These are phyloP conservation scores for Spisula subtruncata DNA, from an alignment of 2,888 invertebrate genomes.

Conservation along the genomic window DNA sequence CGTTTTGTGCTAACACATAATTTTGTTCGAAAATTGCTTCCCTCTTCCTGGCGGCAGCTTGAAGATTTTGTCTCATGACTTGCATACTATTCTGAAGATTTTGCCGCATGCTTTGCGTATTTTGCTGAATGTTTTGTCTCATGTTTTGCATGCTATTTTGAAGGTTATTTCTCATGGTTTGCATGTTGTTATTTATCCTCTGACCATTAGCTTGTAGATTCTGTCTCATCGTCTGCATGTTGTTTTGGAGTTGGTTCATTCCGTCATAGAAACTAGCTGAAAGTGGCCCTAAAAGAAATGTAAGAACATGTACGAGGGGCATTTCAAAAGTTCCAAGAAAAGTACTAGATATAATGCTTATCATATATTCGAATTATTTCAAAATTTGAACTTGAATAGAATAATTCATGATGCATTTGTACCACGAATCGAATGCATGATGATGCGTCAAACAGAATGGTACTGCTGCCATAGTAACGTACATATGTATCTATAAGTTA, in stretches of 20 bases:
- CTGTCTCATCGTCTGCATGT: neutral
- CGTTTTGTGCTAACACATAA: neutral
- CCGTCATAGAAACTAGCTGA: neutral
- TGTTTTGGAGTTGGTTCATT: neutral
- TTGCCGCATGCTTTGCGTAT: neutral
- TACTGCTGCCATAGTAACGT: too few relatives aligned
- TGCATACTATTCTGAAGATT: neutral
- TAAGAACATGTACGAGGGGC: neutral
- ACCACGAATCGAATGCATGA: too few relatives aligned
- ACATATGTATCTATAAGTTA: too few relatives aligned
- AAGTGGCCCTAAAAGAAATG: conserved; percentile 28
- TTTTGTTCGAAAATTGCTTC: neutral
- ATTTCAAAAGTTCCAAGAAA: too few relatives aligned
- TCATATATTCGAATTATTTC: too few relatives aligned
- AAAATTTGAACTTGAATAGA: too few relatives aligned
- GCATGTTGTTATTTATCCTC: neutral
- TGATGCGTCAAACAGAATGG: too few relatives aligned
- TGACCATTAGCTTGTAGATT: neutral
- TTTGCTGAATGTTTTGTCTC: neutral
- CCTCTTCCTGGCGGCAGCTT: neutral
- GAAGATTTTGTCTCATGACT: neutral
- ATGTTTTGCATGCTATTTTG: neutral
- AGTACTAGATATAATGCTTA: too few relatives aligned
- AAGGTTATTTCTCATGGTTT: neutral
- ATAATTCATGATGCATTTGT: too few relatives aligned